Conservation (phyloP, 2,797 vertebrate species). For the Trachurus trachurus region DNA sequence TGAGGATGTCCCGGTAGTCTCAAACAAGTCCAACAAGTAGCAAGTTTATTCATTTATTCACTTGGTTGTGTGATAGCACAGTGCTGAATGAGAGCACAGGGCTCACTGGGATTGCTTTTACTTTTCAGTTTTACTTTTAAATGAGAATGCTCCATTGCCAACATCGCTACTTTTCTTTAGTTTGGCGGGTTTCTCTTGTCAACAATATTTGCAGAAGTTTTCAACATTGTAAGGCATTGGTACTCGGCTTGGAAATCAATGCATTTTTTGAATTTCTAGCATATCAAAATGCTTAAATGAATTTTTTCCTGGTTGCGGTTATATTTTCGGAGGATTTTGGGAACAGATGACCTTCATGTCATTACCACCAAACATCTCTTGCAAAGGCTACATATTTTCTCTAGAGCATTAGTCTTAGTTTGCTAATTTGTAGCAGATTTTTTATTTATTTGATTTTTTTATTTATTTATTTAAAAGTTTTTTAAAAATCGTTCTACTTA, state of each 20-base stretch:
- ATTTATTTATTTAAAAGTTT: conserved; percentile 28
- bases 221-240: conserved; percentile 26
- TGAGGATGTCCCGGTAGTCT: conserved; percentile 52
- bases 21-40: conserved; percentile 48
- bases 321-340: conserved; percentile 28
- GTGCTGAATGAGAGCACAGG: conserved; percentile 50
- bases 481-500: conserved; percentile 12
- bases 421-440: conserved; percentile 16
- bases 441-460: not conserved
- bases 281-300: conserved; percentile 21
- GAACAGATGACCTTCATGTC: conserved; percentile 40
- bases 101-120: conserved; percentile 54
- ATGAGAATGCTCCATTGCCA: conserved; percentile 59
- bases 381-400: conserved; percentile 32
- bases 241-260: conserved; percentile 47
- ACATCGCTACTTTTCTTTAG: conserved; percentile 49
- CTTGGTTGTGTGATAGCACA: conserved; percentile 52
- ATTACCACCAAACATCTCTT: conserved; percentile 41
- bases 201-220: conserved; percentile 47
- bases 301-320: conserved; percentile 47
- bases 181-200: conserved; percentile 47
- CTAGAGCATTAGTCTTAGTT: conserved; percentile 22
- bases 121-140: conserved; percentile 66
- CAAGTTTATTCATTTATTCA: conserved; percentile 65
- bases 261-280: conserved; percentile 44